Base-by-base conservation (phyloP, 2,113 vertebrate genomes). In the Pungitius pungitius region DNA sequence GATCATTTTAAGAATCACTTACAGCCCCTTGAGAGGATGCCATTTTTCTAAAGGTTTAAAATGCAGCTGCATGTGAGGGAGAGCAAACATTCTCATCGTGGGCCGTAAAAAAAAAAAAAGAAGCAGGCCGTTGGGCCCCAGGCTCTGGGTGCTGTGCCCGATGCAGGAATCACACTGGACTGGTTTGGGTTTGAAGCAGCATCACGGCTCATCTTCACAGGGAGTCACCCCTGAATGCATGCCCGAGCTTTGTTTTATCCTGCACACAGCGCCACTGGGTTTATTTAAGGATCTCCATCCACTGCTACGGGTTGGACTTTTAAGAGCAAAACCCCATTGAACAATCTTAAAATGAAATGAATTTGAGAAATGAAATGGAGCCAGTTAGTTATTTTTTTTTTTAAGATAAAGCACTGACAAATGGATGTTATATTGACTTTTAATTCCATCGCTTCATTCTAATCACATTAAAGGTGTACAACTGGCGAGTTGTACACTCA, bases 141-240 rank as follows among this genome's bases (percentile, higher is more conserved):
- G 92, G 93, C 86, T 8, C 75, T 82, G 49, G 47, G 76, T 59
- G 88, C 88, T 87, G 80, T 83, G 85, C 87, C 86, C 89, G 87
- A 51, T 87, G 85, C 77, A 92, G 90, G 94, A 95, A 95, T 95
- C 93, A 93, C 90, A 93, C 65, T 88, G 0, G 88, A 94, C 93
- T 85, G 93, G 93, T 94, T 94, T 91, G 59, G 37, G 93, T 94
- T 94, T 91, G 59, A 33, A 81, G 67, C 27, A 84, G 75, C 86
- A 84, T 55, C 78, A 13, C 22, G 70, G 68, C 85, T 66, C 71
- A 66, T 73, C 52, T 35, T 30, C 26, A 59, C 69, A 77, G 86
- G 83, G 83, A 87, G 87, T 88, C 84, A 78, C 84, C 87, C 78
- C 55, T 33, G 45, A 62, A 35, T 9, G 18, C 54, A 37, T 75